Evolutionary conservation across 2,113 vertebrate species (phyloP), one percentile per base, ranked within the genome.

Genomic region (Sapayoa aenigma): DNA sequence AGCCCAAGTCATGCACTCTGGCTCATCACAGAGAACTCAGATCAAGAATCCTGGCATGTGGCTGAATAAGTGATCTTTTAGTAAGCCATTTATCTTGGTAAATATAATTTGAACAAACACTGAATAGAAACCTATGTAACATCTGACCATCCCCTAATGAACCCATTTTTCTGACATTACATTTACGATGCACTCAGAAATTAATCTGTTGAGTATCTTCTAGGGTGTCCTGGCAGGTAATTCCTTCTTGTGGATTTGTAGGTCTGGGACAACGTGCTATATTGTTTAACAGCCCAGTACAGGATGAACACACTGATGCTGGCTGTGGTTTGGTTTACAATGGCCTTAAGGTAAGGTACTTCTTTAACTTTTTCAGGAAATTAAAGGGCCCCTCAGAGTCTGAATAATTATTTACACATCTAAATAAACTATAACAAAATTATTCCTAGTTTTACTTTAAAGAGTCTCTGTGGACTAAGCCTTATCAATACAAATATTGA

Each of bases 271-370:
- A 99, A 99, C 0, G 95, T 99, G 27, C 93, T 98, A 35, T 99
- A 98, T 63, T 99, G 99, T 55, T 95, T 99, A 86, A 98, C 98
- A 93, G 98, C 97, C 19, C 99, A 99, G 80, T 98, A 98, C 92
- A 98, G 98, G 90, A 98, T 98, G 85, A 98, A 98, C 39, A 99
- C 99, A 3, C 96, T 99, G 84, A 98, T 99, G 95, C 98, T 99
- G 98, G 98, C 99, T 42, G 97, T 99, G 84, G 98, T 99, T 93
- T 99, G 99, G 99, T 99, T 99, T 97, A 98, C 98, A 58, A 99
- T 99, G 98, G 99, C 99, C 46, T 98, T 99, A 98, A 99, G 99
- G 99, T 99, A 96, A 90, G 71, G 67, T 56, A 41, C 2, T 53
- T 15, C 30, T 75, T 55, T 15, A 27, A 47, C 13, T 63, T 81